Conservation (phyloP, 2,888 invertebrate genomes). For the Andrena bucephala region DNA sequence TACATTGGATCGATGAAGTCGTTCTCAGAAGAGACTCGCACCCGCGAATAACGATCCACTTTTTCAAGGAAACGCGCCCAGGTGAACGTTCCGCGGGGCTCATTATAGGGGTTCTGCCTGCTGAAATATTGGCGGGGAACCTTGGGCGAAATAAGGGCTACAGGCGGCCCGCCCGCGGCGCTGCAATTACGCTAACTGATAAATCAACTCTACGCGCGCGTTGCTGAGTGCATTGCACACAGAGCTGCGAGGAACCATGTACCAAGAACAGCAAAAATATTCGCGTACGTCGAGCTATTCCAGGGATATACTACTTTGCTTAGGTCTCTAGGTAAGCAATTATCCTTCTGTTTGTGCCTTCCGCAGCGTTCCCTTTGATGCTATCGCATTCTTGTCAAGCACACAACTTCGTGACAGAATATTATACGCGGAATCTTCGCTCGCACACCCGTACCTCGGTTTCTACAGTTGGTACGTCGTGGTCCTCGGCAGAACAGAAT, state of each 20-base stretch:
- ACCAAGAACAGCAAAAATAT: neutral
- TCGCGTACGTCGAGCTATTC: neutral
- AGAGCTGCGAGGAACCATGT: neutral
- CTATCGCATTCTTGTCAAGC: too few relatives aligned
- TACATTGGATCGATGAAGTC: conserved; percentile 31
- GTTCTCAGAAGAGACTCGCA: conserved; percentile 21
- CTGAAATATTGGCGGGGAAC: conserved; percentile 12
- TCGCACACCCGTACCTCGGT: too few relatives aligned
- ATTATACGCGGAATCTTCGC: too few relatives aligned
- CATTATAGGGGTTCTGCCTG: conserved; percentile 1
- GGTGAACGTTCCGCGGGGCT: conserved; percentile 13
- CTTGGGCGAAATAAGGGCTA: conserved; percentile 19
- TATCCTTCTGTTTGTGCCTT: too few relatives aligned
- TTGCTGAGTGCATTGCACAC: conserved; percentile 24
- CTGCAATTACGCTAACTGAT: conserved; percentile 40
- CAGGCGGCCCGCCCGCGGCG: neutral
- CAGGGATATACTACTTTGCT: too few relatives aligned
- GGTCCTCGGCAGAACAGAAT: too few relatives aligned
- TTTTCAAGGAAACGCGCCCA: conserved; percentile 25
- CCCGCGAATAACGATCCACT: conserved; percentile 44
- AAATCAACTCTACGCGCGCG: conserved; percentile 21
- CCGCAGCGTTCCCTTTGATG: too few relatives aligned
- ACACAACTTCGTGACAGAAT: too few relatives aligned
- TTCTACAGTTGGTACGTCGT: too few relatives aligned
- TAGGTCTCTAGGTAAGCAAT: too few relatives aligned